These are phyloP conservation scores for Vulpes vulpes DNA, from an alignment of 2,113 vertebrate species.

Conservation along the genomic window DNA sequence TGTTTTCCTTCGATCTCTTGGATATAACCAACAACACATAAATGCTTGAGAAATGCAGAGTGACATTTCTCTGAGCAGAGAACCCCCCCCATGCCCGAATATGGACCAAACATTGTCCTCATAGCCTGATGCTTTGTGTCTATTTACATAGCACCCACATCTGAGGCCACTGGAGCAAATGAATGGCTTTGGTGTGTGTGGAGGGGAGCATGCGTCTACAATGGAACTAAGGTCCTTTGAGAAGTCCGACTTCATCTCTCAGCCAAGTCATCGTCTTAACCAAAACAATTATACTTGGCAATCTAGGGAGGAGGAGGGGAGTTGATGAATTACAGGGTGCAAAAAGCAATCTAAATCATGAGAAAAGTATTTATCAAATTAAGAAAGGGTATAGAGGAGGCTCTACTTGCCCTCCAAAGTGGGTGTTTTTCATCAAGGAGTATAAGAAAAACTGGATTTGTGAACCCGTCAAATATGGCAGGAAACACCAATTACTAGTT, in stretches of 20 bases:
- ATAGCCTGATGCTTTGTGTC: not conserved
- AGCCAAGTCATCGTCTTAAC: not conserved
- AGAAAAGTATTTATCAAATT: not conserved
- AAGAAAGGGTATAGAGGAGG: not conserved
- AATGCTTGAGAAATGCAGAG: not conserved
- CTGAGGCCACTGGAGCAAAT: not conserved
- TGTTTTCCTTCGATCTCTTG: not conserved
- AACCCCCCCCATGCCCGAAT: not conserved
- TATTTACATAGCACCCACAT: not conserved
- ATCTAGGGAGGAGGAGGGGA: not conserved
- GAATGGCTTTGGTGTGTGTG: not conserved
- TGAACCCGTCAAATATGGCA: not conserved
- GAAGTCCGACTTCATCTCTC: not conserved
- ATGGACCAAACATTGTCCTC: not conserved
- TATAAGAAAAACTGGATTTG: constrained; percentile 32
- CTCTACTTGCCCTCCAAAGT: not conserved
- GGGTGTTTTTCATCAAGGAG: not conserved
- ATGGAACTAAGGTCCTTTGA: not conserved
- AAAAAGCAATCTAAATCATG: not conserved
- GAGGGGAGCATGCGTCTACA: fast-evolving
- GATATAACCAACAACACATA: not conserved
- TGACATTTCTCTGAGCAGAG: not conserved
- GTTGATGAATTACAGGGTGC: not conserved
- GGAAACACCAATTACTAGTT: not conserved
- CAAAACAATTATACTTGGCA: not conserved